Conservation (phyloP, 2,113 vertebrate species). For the Microcebus ravelobensis region DNA sequence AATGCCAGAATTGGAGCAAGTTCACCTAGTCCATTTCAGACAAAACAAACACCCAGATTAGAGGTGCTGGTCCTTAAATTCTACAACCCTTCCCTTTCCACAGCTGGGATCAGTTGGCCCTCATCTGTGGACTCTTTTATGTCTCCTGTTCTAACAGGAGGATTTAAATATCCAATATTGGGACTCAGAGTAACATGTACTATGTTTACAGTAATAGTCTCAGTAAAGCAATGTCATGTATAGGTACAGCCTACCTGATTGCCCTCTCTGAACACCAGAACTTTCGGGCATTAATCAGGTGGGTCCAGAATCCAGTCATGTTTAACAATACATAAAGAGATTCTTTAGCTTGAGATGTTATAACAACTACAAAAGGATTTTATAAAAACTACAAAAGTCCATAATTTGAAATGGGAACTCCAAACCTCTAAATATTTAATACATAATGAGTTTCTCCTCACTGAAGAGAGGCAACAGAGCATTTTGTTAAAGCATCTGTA, state of each 20-base stretch:
- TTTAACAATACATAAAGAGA: neutral
- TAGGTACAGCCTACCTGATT: neutral
- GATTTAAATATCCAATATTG: neutral
- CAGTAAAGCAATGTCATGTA: neutral
- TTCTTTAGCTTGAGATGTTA: conserved; percentile 5
- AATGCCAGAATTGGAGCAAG: neutral
- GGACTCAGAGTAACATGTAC: neutral
- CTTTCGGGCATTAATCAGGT: neutral
- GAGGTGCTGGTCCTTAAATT: neutral
- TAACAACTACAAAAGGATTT: conserved; percentile 13
- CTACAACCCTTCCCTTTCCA: neutral
- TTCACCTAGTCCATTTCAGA: neutral
- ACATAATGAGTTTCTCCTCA: neutral
- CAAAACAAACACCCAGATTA: neutral
- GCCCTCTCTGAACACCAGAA: neutral
- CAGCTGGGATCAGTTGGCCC: neutral
- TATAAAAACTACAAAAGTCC: neutral
- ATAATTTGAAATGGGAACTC: conserved; percentile 19
- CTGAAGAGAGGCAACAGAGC: neutral
- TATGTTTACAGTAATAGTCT: neutral
- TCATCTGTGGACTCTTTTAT: neutral
- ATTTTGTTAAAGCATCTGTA: neutral
- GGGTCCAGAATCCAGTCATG: neutral
- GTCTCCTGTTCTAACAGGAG: neutral
- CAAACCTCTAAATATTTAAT: conserved; percentile 6